Percentiles rank a stretch among this genome's conserved stretches.
These are phyloP conservation scores for Adrianichthys oophorus DNA, from an alignment of 2,797 vertebrate genomes.

Conservation along the genomic window DNA sequence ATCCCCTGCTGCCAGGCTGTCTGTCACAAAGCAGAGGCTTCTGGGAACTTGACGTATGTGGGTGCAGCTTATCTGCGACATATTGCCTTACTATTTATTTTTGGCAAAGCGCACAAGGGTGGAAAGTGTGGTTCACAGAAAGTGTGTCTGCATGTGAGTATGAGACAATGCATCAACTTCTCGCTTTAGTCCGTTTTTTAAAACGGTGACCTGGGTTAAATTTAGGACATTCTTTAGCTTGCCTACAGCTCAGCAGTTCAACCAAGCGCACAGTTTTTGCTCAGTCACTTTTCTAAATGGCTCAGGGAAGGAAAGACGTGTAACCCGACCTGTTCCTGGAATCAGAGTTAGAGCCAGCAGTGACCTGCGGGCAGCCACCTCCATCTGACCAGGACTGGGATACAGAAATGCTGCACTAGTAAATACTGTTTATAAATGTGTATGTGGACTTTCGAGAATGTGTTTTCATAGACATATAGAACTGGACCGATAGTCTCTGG, in stretches of 20 bases:
- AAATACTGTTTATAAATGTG: too few species aligned
- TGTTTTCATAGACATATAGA: too few species aligned
- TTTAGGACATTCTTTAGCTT: too few species aligned
- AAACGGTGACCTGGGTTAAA: too few species aligned
- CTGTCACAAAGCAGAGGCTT: neutral
- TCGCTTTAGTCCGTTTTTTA: too few species aligned
- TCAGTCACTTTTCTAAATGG: neutral
- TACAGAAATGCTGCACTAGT: neutral
- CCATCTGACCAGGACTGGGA: neutral
- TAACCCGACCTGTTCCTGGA: constrained; percentile 1
- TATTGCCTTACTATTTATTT: constrained; percentile 6
- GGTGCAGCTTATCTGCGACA: neutral
- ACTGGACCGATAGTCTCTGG: too few species aligned
- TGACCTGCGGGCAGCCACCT: neutral
- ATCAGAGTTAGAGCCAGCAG: neutral
- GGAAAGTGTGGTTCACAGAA: neutral
- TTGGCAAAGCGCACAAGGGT: neutral
- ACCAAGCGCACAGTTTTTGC: neutral
- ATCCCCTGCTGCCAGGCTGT: neutral
- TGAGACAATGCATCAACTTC: too few species aligned
- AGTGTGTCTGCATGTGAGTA: neutral
- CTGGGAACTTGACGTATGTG: neutral
- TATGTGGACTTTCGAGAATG: too few species aligned
- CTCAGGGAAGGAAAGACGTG: neutral
- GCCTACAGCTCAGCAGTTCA: too few species aligned